Evolutionary conservation across 2,113 vertebrate species (phyloP), one percentile per base, ranked within the genome.

Genomic region (Semnornis frantzii): DNA sequence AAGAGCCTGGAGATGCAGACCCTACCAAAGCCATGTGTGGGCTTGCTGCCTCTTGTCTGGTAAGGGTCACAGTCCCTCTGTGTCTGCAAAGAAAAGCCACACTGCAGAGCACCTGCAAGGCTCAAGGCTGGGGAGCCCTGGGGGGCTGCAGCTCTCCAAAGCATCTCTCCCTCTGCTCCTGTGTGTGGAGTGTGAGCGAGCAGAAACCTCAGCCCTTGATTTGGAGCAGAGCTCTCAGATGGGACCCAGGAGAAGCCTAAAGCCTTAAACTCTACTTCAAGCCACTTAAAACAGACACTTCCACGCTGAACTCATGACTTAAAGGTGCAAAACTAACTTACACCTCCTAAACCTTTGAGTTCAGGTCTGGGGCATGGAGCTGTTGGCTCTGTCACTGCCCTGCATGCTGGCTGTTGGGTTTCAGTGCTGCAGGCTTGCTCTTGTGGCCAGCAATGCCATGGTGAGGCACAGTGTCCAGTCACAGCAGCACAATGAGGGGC

Each of bases 11-110:
- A 3, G 24, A 8, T 0, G 25, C 18, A 5, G 72, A 0, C 1
- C 4, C 4, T n/a, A 2, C 23, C 13, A 12, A 8, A 17, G 72
- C 4, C 55, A 2, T 16, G 48, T 3, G 3, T 0, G 1, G 65
- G 20, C 54, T 65, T 6, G 2, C 30, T 33, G 5, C 42, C 28
- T 15, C 55, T 10, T 9, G n/a, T 8, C 89, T 72, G 89, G n/a
- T 13, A 14, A 24, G 55, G 46, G 3, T 5, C 54, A 10, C 58
- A 7, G 46, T 42, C 85, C 3, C 3, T 1, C 58, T 31, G 39
- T 14, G n/a, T 7, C 42, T 8, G 64, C 21, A 20, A 54, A 20
- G 55, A n/a, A 24, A 77, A 66, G 9, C 6, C 52, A 0, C 1
- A 0, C 1, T 15, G 70, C 65, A 7, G 58, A 3, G 65, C 18